phyloP scores from a whole-genome alignment of 2,113 vertebrate genomes.

The Dissostichus mawsoni region DNA sequence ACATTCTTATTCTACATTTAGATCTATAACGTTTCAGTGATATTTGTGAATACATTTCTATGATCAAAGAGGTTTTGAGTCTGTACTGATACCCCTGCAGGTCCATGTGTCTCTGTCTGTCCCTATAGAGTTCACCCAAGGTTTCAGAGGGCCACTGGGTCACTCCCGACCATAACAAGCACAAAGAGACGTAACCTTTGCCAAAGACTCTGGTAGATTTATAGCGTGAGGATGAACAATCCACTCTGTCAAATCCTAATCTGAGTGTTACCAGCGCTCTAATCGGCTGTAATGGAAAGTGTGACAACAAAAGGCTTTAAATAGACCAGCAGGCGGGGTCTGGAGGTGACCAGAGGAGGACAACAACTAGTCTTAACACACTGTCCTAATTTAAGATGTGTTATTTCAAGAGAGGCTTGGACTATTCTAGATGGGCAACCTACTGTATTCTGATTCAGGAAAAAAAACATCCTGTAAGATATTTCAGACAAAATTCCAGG shows the following conservation, averaged over 20 bases:
- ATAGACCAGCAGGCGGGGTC: constrained; percentile 36
- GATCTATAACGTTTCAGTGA: background rate
- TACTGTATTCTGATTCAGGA: background rate
- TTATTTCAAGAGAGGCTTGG: background rate
- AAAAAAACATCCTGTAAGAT: constrained; percentile 3
- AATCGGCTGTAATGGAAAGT: constrained; percentile 68
- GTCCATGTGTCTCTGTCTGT: background rate
- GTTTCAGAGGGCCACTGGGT: constrained; percentile 22
- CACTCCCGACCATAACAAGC: background rate
- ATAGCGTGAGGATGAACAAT: constrained; percentile 38
- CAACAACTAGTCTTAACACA: constrained; percentile 6
- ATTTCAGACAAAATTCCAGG: background rate
- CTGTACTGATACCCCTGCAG: background rate
- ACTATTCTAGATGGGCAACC: background rate
- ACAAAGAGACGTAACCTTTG: constrained; percentile 26
- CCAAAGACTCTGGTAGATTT: constrained; percentile 53
- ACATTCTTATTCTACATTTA: background rate
- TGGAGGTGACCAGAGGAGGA: constrained; percentile 10
- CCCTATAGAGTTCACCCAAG: background rate
- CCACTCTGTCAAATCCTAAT: constrained; percentile 72
- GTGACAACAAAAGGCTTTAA: constrained; percentile 56
- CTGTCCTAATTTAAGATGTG: constrained; percentile 11
- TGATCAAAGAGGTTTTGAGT: background rate
- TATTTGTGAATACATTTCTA: background rate
- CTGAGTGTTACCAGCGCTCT: constrained; percentile 52